These are phyloP conservation scores for Tichodroma muraria DNA, from an alignment of 2,113 vertebrate genomes.

Conservation along the genomic window DNA sequence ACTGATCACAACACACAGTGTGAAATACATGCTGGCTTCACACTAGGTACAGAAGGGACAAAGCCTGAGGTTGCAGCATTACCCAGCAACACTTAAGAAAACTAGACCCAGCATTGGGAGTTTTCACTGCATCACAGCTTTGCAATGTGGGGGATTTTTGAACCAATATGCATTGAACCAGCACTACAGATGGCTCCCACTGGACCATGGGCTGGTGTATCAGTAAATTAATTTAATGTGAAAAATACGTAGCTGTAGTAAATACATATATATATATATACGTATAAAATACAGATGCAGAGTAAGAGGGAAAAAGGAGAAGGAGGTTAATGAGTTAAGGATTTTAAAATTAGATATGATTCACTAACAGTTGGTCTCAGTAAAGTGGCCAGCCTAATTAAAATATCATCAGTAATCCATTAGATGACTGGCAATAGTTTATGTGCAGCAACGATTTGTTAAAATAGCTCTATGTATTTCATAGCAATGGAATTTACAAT, in stretches of 20 bases:
- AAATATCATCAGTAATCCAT: slow-evolving; percentile 14
- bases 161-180: neutral
- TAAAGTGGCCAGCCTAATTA: slow-evolving; percentile 20
- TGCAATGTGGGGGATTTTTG: neutral
- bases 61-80: neutral
- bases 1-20: neutral
- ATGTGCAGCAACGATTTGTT: neutral
- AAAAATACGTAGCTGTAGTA: neutral
- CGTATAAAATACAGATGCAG: neutral
- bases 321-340: neutral
- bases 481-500: slow-evolving; percentile 7
- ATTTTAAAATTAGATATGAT: neutral
- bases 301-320: too few relatives aligned
- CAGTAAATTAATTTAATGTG: neutral
- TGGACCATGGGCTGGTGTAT: neutral
- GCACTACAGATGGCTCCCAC: neutral
- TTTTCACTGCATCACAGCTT: neutral
- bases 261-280: neutral
- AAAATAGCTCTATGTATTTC: neutral
- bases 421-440: neutral
- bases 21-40: neutral
- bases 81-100: neutral
- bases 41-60: neutral
- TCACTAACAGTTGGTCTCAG: neutral
- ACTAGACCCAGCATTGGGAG: neutral